Conservation (phyloP, 1,140 invertebrate genomes). For the Subanguina moxae region DNA sequence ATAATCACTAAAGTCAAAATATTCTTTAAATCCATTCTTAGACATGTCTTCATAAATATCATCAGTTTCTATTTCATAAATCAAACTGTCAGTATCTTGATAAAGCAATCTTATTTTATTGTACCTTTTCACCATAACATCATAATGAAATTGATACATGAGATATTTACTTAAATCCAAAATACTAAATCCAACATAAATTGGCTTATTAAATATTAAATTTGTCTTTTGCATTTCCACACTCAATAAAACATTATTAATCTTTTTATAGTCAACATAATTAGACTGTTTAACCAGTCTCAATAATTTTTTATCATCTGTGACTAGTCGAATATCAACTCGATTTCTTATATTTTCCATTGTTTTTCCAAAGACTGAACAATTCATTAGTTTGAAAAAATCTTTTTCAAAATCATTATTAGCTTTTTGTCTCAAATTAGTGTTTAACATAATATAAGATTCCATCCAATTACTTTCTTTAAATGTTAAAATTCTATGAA, state of each 20-base stretch:
- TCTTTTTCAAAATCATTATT: conserved; percentile 63
- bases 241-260: conserved; percentile 21
- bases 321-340: conserved; percentile 59
- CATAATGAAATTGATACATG: conserved; percentile 10
- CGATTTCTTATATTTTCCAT: conserved; percentile 63
- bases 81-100: no score
- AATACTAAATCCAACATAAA: conserved; percentile 33
- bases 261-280: neutral
- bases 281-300: conserved; percentile 49
- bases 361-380: conserved; percentile 62
- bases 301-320: conserved; percentile 52
- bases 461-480: conserved; percentile 63
- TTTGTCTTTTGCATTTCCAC: conserved; percentile 37
- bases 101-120: no score
- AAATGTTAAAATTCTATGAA: conserved; percentile 62
- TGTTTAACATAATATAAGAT: conserved; percentile 62
- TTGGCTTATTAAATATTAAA: conserved; percentile 46
- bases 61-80: no score
- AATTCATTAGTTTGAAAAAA: conserved; percentile 60
- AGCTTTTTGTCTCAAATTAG: conserved; percentile 50
- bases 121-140: neutral
- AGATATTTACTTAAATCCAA: conserved; percentile 49
- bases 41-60: no score
- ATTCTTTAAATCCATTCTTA: no score
- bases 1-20: no score